Percentiles rank a stretch among this genome's conserved stretches.
Evolutionary conservation across 2,888 invertebrate species (phyloP).

Genomic region (Lepidocyrtinus sp.): DNA sequence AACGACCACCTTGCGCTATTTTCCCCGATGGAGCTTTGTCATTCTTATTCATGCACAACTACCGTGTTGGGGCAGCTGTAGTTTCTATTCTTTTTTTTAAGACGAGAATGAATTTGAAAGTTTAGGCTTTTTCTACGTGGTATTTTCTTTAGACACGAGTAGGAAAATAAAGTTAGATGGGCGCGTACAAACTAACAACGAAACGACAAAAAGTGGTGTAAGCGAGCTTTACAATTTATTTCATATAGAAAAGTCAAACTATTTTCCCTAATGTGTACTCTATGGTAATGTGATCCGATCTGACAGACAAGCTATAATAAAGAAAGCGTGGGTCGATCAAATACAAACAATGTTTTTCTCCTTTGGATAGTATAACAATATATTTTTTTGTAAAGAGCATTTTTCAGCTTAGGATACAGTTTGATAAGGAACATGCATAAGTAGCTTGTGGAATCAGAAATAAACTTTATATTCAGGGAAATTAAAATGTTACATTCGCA

Average conservation of each 20-base stretch:
- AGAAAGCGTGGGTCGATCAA: slow-evolving; percentile 60
- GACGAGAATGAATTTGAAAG: background rate
- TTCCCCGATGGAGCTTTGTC: slow-evolving; percentile 48
- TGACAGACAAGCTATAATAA: slow-evolving; percentile 64
- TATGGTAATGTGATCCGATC: slow-evolving; percentile 64
- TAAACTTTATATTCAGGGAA: too few species aligned
- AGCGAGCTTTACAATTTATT: slow-evolving; percentile 50
- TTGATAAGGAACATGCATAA: too few species aligned
- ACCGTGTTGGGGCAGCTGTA: slow-evolving; percentile 22
- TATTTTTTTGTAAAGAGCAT: too few species aligned
- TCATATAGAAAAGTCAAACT: slow-evolving; percentile 53
- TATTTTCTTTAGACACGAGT: background rate
- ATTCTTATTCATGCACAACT: slow-evolving; percentile 33
- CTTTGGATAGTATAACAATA: too few species aligned
- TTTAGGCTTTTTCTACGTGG: background rate
- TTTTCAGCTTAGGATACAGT: too few species aligned
- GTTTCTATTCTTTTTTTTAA: slow-evolving; percentile 35
- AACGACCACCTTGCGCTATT: slow-evolving; percentile 21
- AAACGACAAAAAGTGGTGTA: slow-evolving; percentile 51
- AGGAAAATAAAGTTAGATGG: background rate
- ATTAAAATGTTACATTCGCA: too few species aligned
- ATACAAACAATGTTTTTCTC: slow-evolving; percentile 33
- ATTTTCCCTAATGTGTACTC: slow-evolving; percentile 63
- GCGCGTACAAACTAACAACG: slow-evolving; percentile 13
- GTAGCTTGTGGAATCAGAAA: too few species aligned